phyloP scores from a whole-genome alignment of 2,797 vertebrate species.

The Molossus alvarezi region DNA sequence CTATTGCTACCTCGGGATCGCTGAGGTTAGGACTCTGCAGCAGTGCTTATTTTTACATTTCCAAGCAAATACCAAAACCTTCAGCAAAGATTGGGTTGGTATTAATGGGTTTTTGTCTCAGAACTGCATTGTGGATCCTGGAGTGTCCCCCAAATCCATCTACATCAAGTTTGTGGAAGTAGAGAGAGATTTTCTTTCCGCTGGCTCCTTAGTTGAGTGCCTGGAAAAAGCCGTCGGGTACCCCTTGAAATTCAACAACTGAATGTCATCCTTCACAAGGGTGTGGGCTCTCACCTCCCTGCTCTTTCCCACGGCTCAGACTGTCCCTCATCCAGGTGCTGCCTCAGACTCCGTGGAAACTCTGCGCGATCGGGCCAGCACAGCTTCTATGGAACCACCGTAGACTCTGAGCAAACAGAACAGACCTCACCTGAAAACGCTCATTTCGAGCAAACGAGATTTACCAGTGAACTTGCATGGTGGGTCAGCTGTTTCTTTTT shows the following conservation, averaged over 20 bases:
- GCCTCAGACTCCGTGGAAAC: constrained; percentile 70
- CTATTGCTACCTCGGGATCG: constrained; percentile 98
- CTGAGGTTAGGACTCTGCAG: constrained; percentile 97
- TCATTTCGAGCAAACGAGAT: constrained; percentile 79
- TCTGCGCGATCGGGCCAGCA: constrained; percentile 63
- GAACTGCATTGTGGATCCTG: constrained; percentile 92
- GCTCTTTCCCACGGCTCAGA: constrained; percentile 51
- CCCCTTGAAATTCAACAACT: constrained; percentile 97
- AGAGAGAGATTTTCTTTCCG: constrained; percentile 99
- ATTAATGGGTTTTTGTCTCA: constrained; percentile 97
- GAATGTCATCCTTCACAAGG: constrained; percentile 91
- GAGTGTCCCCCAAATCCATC: constrained; percentile 92
- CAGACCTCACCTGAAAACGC: constrained; percentile 77
- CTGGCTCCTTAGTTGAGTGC: constrained; percentile 98
- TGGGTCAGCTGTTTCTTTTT: constrained; percentile 83
- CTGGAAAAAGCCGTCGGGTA: constrained; percentile 99
- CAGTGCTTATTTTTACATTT: constrained; percentile 98
- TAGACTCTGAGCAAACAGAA: constrained; percentile 70
- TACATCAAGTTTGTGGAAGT: constrained; percentile 99
- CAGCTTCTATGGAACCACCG: constrained; percentile 69
- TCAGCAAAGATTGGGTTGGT: constrained; percentile 93
- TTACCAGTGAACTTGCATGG: constrained; percentile 74
- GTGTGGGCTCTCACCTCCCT: constrained; percentile 84
- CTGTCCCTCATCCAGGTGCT: constrained; percentile 69
- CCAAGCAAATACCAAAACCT: constrained; percentile 96